Percentiles rank a stretch among this genome's conserved stretches.
Evolutionary conservation across 2,113 vertebrate species (phyloP).

Genomic region (Anoura caudifer): DNA sequence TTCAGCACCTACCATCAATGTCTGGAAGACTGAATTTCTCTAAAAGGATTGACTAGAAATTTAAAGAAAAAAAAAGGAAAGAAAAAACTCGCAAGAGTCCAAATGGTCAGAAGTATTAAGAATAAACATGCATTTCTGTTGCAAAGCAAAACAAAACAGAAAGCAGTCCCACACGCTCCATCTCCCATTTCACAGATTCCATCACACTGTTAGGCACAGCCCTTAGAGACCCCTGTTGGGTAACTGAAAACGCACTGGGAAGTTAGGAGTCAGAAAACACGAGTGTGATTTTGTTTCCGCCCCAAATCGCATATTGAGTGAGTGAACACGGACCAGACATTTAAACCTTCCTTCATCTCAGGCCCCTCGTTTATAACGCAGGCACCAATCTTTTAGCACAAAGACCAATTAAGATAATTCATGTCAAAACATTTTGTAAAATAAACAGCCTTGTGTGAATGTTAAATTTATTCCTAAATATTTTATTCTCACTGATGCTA

Average conservation of each 20-base stretch:
- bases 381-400: not conserved
- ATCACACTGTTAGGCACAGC: not conserved
- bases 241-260: not conserved
- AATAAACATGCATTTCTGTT: slow-evolving; percentile 26
- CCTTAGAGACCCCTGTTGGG: not conserved
- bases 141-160: slow-evolving; percentile 45
- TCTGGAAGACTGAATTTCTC: not conserved
- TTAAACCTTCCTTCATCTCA: not conserved
- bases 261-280: not conserved
- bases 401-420: not conserved
- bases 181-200: not conserved
- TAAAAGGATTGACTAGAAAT: not conserved
- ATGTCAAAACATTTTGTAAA: slow-evolving; percentile 21
- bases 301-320: not conserved
- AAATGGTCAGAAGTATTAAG: not conserved
- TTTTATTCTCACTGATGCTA: slow-evolving; percentile 29
- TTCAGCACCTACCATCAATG: not conserved
- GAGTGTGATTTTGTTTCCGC: not conserved
- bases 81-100: not conserved
- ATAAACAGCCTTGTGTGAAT: not conserved
- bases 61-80: not conserved
- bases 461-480: slow-evolving; percentile 2
- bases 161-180: not conserved
- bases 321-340: not conserved
- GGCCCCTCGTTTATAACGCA: not conserved